These are phyloP conservation scores for Sebastes cheni DNA, from an alignment of 2,797 vertebrate genomes.

Conservation along the genomic window DNA sequence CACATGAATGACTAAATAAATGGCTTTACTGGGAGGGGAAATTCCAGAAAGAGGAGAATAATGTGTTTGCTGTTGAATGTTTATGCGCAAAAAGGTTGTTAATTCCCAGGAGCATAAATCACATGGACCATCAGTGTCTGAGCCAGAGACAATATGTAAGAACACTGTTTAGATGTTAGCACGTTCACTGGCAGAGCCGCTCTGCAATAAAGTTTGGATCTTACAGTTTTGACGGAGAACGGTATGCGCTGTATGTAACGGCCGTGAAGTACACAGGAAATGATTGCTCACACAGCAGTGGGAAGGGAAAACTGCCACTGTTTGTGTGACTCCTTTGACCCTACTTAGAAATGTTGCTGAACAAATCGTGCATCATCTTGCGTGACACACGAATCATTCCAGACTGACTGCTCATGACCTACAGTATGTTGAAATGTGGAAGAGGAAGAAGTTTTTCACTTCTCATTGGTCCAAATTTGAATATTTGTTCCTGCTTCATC, in stretches of 20 bases:
- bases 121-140: slow-evolving; percentile 13
- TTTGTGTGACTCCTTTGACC: slow-evolving; percentile 33
- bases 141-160: not conserved
- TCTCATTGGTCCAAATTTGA: not conserved
- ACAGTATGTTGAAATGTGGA: slow-evolving; percentile 11
- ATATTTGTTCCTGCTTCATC: not conserved
- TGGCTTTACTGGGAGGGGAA: slow-evolving; percentile 32
- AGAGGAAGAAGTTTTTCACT: not conserved
- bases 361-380: slow-evolving; percentile 34
- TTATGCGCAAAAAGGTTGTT: slow-evolving; percentile 18
- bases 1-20: slow-evolving; percentile 20
- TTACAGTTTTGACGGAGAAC: not conserved
- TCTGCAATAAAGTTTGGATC: slow-evolving; percentile 7
- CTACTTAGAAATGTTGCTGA: slow-evolving; percentile 19
- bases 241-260: not conserved
- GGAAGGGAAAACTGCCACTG: slow-evolving; percentile 25
- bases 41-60: slow-evolving; percentile 41
- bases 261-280: slow-evolving; percentile 59
- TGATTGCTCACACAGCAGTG: slow-evolving; percentile 43
- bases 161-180: slow-evolving; percentile 24
- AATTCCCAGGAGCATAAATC: slow-evolving; percentile 19
- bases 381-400: slow-evolving; percentile 54
- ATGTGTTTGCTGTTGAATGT: slow-evolving; percentile 17
- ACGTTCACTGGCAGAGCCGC: not conserved
- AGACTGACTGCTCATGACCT: not conserved